phyloP scores from a whole-genome alignment of 2,888 invertebrate species.

The Branchellion lobata region DNA sequence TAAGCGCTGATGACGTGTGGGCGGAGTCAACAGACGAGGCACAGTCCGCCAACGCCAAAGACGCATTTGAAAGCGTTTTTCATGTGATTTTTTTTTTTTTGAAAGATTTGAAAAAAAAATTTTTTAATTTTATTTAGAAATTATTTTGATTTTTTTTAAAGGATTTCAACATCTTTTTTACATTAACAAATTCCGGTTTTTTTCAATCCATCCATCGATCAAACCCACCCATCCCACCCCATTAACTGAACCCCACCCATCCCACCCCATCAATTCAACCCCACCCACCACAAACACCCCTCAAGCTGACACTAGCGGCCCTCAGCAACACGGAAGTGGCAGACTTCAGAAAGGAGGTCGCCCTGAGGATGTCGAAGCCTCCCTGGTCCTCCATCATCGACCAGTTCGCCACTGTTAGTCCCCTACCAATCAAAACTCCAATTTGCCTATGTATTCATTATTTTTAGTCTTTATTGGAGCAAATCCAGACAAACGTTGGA shows the following conservation, averaged over 20 bases:
- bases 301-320: slow-evolving; percentile 50
- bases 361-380: slow-evolving; percentile 48
- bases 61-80: slow-evolving; percentile 59
- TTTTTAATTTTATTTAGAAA: too few species aligned
- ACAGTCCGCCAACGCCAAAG: slow-evolving; percentile 53
- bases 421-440: too few species aligned
- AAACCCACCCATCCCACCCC: neutral
- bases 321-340: slow-evolving; percentile 43
- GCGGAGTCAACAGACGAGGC: slow-evolving; percentile 54
- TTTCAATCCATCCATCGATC: neutral
- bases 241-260: neutral
- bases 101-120: neutral
- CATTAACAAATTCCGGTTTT: neutral
- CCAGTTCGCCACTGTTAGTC: neutral
- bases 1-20: slow-evolving; percentile 53
- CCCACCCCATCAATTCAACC: neutral
- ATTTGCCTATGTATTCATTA: too few species aligned
- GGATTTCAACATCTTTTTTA: neutral
- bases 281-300: neutral
- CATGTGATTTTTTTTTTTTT: slow-evolving; percentile 53
- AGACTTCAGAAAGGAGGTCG: slow-evolving; percentile 50
- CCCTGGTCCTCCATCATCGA: slow-evolving; percentile 47
- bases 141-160: too few species aligned
- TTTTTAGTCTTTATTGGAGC: too few species aligned
- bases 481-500: too few species aligned